These are phyloP conservation scores for Hoplias malabaricus DNA, from an alignment of 2,113 vertebrate genomes.

Conservation along the genomic window DNA sequence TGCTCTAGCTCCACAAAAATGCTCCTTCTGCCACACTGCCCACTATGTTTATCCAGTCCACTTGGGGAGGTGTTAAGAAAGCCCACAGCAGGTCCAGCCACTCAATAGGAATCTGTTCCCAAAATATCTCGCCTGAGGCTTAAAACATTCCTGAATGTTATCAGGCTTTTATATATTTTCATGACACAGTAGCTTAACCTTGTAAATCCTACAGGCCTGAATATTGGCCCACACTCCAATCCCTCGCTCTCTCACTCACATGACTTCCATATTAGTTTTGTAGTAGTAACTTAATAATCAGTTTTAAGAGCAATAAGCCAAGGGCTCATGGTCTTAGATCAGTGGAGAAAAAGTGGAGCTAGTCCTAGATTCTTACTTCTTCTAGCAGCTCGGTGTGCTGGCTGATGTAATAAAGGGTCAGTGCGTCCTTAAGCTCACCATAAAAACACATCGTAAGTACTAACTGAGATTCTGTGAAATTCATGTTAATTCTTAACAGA, in stretches of 20 bases:
- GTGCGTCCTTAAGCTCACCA: conserved; percentile 16
- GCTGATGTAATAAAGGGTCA: neutral
- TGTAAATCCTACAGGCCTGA: neutral
- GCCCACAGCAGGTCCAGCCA: neutral
- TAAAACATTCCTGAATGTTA: neutral
- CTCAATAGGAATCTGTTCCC: neutral
- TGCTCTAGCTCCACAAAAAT: too few relatives aligned
- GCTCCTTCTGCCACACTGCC: neutral
- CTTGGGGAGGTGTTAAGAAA: neutral
- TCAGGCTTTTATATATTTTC: neutral
- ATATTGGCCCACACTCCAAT: neutral
- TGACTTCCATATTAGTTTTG: neutral
- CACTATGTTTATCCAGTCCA: neutral
- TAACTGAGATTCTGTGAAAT: conserved; percentile 8
- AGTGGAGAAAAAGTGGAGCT: neutral
- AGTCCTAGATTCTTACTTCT: neutral
- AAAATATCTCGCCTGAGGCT: conserved; percentile 1
- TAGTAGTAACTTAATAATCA: too few relatives aligned
- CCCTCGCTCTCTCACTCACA: neutral
- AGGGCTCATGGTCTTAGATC: neutral
- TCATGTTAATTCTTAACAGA: conserved; percentile 26
- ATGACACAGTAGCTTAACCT: neutral
- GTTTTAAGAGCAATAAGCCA: neutral
- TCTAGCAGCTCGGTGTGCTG: neutral
- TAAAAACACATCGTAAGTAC: conserved; percentile 36